Evolutionary conservation across 2,888 invertebrate genomes (phyloP).

Genomic region (Sepioteuthis lessoniana): DNA sequence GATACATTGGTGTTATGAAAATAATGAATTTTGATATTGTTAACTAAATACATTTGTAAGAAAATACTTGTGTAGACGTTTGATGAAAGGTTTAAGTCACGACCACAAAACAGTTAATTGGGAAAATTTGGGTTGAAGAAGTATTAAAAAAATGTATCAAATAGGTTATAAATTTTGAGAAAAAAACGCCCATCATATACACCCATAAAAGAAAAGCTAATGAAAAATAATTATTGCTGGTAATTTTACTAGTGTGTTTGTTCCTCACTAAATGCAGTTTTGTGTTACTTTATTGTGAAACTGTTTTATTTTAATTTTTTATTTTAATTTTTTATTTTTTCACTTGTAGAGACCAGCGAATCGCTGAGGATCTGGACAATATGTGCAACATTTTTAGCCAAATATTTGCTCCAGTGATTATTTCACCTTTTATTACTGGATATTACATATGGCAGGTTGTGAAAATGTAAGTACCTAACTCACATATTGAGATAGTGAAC

Average conservation of each 20-base stretch:
- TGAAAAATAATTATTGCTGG: not conserved
- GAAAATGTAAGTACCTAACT: constrained; percentile 71
- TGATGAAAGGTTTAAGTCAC: too few relatives aligned
- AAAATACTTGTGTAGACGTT: too few relatives aligned
- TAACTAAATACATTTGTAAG: too few relatives aligned
- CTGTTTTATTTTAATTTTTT: not conserved
- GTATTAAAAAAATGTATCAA: too few relatives aligned
- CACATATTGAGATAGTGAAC: not conserved
- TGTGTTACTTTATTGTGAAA: not conserved
- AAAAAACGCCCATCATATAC: too few relatives aligned
- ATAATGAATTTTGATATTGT: too few relatives aligned
- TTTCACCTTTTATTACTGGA: constrained; percentile 77
- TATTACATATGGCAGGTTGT: constrained; percentile 78
- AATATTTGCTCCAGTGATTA: constrained; percentile 75
- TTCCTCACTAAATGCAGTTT: not conserved
- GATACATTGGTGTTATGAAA: too few relatives aligned
- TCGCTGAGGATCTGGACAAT: constrained; percentile 78
- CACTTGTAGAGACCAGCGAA: constrained; percentile 77
- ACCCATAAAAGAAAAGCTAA: too few relatives aligned
- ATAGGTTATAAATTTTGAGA: too few relatives aligned
- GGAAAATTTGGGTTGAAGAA: too few relatives aligned
- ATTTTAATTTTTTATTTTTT: too few relatives aligned
- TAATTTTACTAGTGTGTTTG: not conserved
- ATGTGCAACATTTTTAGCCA: constrained; percentile 76
- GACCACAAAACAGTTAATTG: too few relatives aligned